Conservation (phyloP, 2,888 invertebrate species). For the Oligia strigilis region DNA sequence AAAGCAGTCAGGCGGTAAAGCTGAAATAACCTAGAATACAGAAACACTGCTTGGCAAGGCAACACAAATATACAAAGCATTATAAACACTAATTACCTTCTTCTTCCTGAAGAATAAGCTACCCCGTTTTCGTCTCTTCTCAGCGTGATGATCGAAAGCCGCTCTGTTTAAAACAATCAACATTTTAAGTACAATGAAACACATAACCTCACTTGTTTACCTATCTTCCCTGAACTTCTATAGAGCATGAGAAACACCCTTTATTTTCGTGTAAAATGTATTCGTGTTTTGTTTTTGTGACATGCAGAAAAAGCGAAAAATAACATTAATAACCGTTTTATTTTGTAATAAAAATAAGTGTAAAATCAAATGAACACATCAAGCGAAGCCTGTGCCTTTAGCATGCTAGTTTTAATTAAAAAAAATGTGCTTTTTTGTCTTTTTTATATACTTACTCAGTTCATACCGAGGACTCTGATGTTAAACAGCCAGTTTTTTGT, state of each 20-base stretch:
- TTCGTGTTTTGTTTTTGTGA: constrained; percentile 49
- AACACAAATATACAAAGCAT: constrained; percentile 26
- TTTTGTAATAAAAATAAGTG: constrained; percentile 53
- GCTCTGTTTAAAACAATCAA: constrained; percentile 82
- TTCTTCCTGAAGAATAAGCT: constrained; percentile 98
- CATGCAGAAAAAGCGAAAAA: constrained; percentile 65
- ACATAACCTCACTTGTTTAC: background rate
- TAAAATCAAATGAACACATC: constrained; percentile 69
- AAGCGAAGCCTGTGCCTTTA: constrained; percentile 75
- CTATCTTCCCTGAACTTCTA: background rate
- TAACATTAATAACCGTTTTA: constrained; percentile 53
- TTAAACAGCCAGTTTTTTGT: too few species aligned
- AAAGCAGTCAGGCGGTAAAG: constrained; percentile 32
- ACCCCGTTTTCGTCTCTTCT: constrained; percentile 96
- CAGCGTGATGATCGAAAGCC: constrained; percentile 94
- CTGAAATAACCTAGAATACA: background rate
- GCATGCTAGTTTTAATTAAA: constrained; percentile 68
- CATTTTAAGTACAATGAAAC: constrained; percentile 4
- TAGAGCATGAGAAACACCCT: background rate
- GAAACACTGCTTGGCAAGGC: constrained; percentile 15
- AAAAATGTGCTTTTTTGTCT: constrained; percentile 30
- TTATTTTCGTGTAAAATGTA: constrained; percentile 27
- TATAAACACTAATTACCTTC: constrained; percentile 89
- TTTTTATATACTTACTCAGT: constrained; percentile 48
- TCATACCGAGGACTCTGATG: too few species aligned